A percentile compares a stretch with the other conserved stretches of the same genome.
Evolutionary conservation across 2,797 vertebrate species (phyloP).

Genomic region (Urophycis tenuis): DNA sequence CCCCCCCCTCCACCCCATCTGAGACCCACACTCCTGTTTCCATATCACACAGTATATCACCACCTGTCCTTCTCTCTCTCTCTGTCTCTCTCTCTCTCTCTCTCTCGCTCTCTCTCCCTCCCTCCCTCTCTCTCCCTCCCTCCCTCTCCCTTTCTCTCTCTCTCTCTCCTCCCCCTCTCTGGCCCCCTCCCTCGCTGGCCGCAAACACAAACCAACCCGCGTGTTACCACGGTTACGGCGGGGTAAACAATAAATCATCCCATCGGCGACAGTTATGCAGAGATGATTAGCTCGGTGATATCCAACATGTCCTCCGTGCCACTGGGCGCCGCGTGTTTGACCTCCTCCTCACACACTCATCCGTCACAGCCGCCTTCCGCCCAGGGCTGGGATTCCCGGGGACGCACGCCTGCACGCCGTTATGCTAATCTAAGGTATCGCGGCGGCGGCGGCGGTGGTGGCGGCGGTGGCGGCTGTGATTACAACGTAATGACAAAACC

Average conservation of each 20-base stretch:
- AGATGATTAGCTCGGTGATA: conserved; percentile 27
- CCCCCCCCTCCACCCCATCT: neutral
- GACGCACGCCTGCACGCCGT: conserved; percentile 54
- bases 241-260: conserved; percentile 14
- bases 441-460: neutral
- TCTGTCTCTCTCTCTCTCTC: neutral
- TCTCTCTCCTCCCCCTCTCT: no score
- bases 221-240: neutral
- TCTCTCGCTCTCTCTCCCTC: neutral
- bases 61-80: neutral
- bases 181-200: neutral
- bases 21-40: neutral
- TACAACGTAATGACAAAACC: neutral
- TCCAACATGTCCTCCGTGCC: conserved; percentile 3
- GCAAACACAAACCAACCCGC: neutral
- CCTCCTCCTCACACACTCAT: conserved; percentile 34
- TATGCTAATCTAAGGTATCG: conserved; percentile 51
- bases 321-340: conserved; percentile 16
- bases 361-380: conserved; percentile 44
- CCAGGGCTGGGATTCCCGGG: conserved; percentile 35
- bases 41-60: neutral
- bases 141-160: no score
- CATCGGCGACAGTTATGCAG: conserved; percentile 18
- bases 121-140: no score
- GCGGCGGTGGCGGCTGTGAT: neutral